These are phyloP conservation scores for Auanema freiburgensis DNA, from an alignment of 2,888 invertebrate genomes.

Conservation along the genomic window DNA sequence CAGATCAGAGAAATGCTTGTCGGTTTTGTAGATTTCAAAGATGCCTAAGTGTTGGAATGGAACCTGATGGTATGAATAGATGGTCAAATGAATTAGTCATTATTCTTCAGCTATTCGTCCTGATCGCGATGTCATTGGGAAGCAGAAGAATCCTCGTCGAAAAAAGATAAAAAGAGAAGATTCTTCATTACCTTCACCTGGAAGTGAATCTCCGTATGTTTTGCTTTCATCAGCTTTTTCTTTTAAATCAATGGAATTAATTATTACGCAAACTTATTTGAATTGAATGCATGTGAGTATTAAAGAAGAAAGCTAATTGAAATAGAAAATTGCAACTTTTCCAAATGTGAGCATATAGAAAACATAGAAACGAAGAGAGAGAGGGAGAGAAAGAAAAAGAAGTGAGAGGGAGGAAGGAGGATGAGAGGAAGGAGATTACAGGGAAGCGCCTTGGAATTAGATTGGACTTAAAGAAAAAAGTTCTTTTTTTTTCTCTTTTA, in stretches of 20 bases:
- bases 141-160: conserved; percentile 62
- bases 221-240: neutral
- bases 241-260: too few relatives aligned
- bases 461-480: too few relatives aligned
- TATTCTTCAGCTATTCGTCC: conserved; percentile 59
- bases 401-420: neutral
- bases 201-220: conserved; percentile 18
- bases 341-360: too few relatives aligned
- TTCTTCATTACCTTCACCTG: conserved; percentile 50
- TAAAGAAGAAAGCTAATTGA: too few relatives aligned
- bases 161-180: conserved; percentile 55
- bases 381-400: neutral
- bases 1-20: conserved; percentile 61
- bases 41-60: conserved; percentile 62
- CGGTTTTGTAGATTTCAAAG: conserved; percentile 60
- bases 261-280: too few relatives aligned
- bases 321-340: too few relatives aligned
- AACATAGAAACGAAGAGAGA: too few relatives aligned
- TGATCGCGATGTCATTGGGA: conserved; percentile 61
- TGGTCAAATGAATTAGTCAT: too few relatives aligned
- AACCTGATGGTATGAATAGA: conserved; percentile 49
- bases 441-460: too few relatives aligned
- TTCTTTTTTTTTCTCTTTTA: neutral
- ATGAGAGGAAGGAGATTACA: neutral
- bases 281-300: too few relatives aligned